These are phyloP conservation scores for Hofmannophila pseudospretella DNA, from an alignment of 2,888 invertebrate genomes.

Conservation along the genomic window DNA sequence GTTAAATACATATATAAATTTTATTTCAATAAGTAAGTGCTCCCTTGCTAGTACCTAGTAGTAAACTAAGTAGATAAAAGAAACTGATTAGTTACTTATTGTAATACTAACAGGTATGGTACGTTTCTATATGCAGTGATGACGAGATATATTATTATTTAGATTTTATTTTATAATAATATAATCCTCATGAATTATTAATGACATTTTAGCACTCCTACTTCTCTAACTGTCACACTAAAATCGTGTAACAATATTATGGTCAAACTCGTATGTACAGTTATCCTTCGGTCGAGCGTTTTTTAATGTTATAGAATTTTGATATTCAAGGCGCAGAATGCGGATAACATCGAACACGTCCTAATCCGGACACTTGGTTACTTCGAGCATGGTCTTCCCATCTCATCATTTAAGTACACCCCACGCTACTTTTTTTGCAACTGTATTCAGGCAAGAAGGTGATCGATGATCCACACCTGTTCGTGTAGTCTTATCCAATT, in stretches of 20 bases:
- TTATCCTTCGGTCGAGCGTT: slow-evolving; percentile 44
- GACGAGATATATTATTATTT: too few species aligned
- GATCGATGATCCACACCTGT: slow-evolving; percentile 18
- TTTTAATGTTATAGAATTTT: slow-evolving; percentile 47
- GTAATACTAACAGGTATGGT: too few species aligned
- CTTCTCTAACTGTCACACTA: slow-evolving; percentile 35
- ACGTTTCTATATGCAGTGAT: too few species aligned
- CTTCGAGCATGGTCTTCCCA: background rate
- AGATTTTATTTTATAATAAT: background rate
- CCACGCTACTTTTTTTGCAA: background rate
- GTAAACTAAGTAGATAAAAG: too few species aligned
- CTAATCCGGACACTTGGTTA: slow-evolving; percentile 22
- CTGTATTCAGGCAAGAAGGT: slow-evolving; percentile 1
- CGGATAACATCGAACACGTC: slow-evolving; percentile 40
- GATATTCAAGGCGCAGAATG: slow-evolving; percentile 42
- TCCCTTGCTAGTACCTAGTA: too few species aligned
- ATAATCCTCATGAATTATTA: slow-evolving; percentile 1
- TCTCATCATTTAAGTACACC: background rate
- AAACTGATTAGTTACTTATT: too few species aligned
- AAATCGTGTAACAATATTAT: slow-evolving; percentile 34
- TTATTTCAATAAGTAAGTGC: too few species aligned
- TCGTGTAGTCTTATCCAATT: background rate
- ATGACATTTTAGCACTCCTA: slow-evolving; percentile 23
- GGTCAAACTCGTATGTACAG: slow-evolving; percentile 56
- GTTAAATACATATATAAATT: too few species aligned